phyloP scores from a whole-genome alignment of 2,888 invertebrate species.

The Platerodrilus igneus region DNA sequence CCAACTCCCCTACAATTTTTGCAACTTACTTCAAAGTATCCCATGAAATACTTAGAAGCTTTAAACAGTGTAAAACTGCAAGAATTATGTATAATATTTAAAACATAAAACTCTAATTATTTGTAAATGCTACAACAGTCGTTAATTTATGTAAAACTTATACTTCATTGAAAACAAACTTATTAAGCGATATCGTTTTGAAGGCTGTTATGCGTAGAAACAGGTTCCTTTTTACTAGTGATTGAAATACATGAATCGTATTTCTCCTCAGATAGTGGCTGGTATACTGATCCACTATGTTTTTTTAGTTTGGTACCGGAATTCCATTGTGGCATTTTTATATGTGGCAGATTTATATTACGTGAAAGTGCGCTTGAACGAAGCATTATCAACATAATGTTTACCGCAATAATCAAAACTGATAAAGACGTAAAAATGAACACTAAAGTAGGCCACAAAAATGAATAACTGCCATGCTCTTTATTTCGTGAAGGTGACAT shows the following conservation, averaged over 20 bases:
- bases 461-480: conserved; percentile 43
- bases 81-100: too few species aligned
- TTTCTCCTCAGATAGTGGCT: conserved; percentile 72
- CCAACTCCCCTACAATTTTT: too few species aligned
- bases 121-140: too few species aligned
- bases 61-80: too few species aligned
- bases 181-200: too few species aligned
- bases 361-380: conserved; percentile 38
- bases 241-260: conserved; percentile 9
- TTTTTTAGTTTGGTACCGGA: conserved; percentile 54
- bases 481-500: conserved; percentile 2
- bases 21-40: too few species aligned
- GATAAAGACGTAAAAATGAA: conserved; percentile 55
- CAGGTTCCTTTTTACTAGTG: conserved; percentile 10
- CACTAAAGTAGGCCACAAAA: conserved; percentile 57
- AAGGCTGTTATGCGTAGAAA: conserved; percentile 9
- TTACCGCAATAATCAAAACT: conserved; percentile 51
- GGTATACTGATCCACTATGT: conserved; percentile 71
- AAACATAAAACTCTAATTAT: too few species aligned
- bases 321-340: conserved; percentile 43
- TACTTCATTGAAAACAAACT: too few species aligned
- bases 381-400: conserved; percentile 40
- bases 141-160: too few species aligned
- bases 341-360: conserved; percentile 39
- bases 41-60: too few species aligned